Evolutionary conservation across 1,140 invertebrate species (phyloP), one percentile per base, ranked within the genome.

Genomic region (Macrobrachium nipponense): DNA sequence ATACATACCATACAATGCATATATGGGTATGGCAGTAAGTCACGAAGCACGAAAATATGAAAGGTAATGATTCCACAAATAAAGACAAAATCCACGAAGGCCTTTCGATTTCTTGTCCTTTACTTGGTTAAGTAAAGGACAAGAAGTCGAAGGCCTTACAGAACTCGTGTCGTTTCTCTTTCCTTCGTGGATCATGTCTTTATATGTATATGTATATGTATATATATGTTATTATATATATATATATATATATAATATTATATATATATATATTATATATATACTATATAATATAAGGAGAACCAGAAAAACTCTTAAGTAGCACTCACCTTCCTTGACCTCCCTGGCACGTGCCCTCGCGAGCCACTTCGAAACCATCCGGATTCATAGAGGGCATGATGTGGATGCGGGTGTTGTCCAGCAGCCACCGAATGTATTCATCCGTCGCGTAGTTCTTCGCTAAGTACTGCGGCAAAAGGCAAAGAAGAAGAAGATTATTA

Each of bases 371-470:
- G 90, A 96, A 97, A 5, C 97, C 97, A 90, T 98, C 97, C 0
- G 97, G 97, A 82, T 97, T 97, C 95, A 98, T 95, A 6, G 96
- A 96, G 5, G 97, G 97, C 92, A 98, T 93, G 89, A 98, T 95
- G 90, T 98, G 97, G 88, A 99, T 96, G 84, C 97, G 93, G 0
- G 96, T 97, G 89, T 97, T 97, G 90, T 97, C 95, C 90, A 99
- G 90, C 61, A 99, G 91, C 95, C 96, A 96, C 89, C 95, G 94
- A 58, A 97, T 94, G 89, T 96, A 96, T 27, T 94, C 93, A 91
- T 98, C 96, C 14, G 93, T 93, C 61, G 94, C 93, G 90, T 97
- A 97, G 89, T 94, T 95, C 58, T 95, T 95, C 62, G 97, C 95
- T 79, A 98, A 92, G 90, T 97, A 94, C 94, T 97, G 91, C 89